Conservation (phyloP, 1,140 invertebrate genomes). For the Bombus affinis region DNA sequence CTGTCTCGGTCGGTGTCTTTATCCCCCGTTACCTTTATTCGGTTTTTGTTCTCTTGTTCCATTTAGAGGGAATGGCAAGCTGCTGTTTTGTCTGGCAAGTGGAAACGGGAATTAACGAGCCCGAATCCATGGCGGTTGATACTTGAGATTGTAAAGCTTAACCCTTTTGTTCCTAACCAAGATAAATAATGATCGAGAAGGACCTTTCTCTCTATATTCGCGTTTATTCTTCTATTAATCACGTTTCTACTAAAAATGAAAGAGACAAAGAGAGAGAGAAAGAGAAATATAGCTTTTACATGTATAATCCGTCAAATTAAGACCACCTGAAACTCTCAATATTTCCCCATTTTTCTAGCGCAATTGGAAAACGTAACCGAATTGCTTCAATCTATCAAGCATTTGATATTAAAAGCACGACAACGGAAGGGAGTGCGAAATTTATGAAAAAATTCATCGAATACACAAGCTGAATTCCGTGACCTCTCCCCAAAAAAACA, state of each 20-base stretch:
- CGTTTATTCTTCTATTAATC: background rate
- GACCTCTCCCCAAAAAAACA: background rate
- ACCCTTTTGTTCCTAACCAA: background rate
- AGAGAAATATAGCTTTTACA: too few relatives aligned
- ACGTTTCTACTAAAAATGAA: background rate
- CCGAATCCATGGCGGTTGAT: too few relatives aligned
- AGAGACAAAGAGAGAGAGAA: too few relatives aligned
- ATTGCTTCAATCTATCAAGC: background rate
- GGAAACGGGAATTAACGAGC: background rate
- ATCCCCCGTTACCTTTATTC: slow-evolving; percentile 11
- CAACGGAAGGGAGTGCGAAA: background rate
- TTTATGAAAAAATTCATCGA: slow-evolving; percentile 14
- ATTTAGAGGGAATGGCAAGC: background rate
- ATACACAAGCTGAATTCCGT: background rate
- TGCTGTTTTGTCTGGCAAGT: background rate
- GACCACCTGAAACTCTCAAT: background rate
- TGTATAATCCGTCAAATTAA: too few relatives aligned
- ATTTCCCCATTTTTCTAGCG: background rate
- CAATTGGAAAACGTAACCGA: too few relatives aligned
- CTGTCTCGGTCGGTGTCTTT: slow-evolving; percentile 16
- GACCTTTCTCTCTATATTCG: background rate
- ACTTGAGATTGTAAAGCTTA: background rate
- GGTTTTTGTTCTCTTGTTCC: background rate
- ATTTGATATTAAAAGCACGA: background rate
- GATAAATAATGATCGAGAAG: background rate